Base-by-base conservation (phyloP, 2,797 vertebrate species). In the Philypnodon macrostomus region DNA sequence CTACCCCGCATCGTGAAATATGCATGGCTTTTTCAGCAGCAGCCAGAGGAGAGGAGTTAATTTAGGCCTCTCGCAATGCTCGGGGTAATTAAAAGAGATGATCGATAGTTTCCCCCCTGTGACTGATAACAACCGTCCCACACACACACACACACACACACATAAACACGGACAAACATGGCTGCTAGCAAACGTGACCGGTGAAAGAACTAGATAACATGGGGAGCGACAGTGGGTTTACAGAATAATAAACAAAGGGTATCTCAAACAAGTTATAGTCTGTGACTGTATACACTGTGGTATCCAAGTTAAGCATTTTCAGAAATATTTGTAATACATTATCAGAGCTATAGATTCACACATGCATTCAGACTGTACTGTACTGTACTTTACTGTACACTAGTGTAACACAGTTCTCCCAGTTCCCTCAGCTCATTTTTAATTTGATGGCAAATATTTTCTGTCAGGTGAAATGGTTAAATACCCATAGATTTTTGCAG, bases 41-140 rank as follows among this genome's bases (percentile, higher is more conserved):
- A 78, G 84, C 84, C 64, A 85, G 66, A 78, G 73, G 42, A 81
- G 85, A 83, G 75, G 79, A 91, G 90, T 90, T 91, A 89, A 91
- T 91, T 91, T 91, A 91, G 88, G 86, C 27, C 86, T 84, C 80
- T 86, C 56, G 77, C 83, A 81, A 84, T 80, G 81, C 88, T 90
- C 77, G 80, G 86, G 88, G 90, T 91, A 91, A 91, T 91, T 91
- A 91, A 91, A 91, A 91, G 83, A 89, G 85, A 90, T 89, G 89
- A 91, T 91, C 89, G 88, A 90, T 91, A 91, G 85, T 83, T 72
- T 55, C 78, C 79, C 78, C 64, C 79, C 67, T 70, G 73, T 86
- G 85, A 85, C 84, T 90, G 88, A 91, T 90, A 91, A 89, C 85
- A 85, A 77, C 83, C 75, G 13, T 62, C 62, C 41, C 47, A 37